Percentiles rank a stretch among this genome's conserved stretches.
These are phyloP conservation scores for Auanema sp. DNA, from an alignment of 2,888 invertebrate species.

Conservation along the genomic window DNA sequence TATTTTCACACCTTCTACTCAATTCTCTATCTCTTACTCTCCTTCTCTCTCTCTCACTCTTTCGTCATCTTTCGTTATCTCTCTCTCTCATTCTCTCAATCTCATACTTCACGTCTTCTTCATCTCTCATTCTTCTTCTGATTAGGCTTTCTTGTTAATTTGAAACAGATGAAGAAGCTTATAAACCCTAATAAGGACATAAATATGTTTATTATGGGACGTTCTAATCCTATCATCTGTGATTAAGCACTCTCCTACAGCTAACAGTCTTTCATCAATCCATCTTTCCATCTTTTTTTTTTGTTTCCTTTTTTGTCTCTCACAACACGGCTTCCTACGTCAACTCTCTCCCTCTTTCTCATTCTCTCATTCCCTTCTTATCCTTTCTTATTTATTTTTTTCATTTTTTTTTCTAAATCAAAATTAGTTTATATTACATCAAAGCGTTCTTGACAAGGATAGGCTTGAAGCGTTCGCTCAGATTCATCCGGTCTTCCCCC, in stretches of 20 bases:
- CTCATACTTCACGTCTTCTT: background rate
- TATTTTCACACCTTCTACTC: background rate
- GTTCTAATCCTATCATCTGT: too few species aligned
- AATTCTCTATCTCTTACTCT: slow-evolving; percentile 5
- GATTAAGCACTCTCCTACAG: too few species aligned
- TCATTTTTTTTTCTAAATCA: too few species aligned
- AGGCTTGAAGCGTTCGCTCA: too few species aligned
- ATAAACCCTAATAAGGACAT: too few species aligned
- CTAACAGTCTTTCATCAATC: too few species aligned
- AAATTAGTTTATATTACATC: too few species aligned
- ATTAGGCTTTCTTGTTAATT: too few species aligned
- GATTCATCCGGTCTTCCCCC: too few species aligned
- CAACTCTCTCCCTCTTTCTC: slow-evolving; percentile 9
- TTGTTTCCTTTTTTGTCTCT: slow-evolving; percentile 4
- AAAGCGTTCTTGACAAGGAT: too few species aligned
- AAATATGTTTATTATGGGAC: too few species aligned
- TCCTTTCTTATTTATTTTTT: slow-evolving; percentile 2
- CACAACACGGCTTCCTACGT: background rate
- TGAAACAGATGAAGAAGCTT: too few species aligned
- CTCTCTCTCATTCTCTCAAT: slow-evolving; percentile 4
- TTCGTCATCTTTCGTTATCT: background rate
- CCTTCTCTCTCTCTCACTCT: slow-evolving; percentile 3
- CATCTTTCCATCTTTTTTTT: background rate
- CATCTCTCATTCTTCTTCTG: slow-evolving; percentile 5
- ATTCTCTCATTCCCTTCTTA: slow-evolving; percentile 3